Conservation (phyloP, 2,888 invertebrate genomes). For the Troides oblongomaculatus region DNA sequence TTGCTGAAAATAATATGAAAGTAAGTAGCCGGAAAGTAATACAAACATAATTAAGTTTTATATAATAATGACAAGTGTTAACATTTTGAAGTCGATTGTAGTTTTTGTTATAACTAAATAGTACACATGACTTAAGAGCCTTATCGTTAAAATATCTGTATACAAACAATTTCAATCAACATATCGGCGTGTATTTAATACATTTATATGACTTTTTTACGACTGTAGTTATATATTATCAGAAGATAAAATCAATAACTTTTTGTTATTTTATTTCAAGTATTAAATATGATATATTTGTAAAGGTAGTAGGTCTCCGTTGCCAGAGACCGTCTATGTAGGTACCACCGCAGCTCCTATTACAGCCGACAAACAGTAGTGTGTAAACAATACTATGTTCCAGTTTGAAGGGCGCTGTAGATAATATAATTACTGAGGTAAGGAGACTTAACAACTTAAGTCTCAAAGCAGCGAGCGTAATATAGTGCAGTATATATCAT, state of each 20-base stretch:
- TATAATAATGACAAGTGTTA: constrained; percentile 11
- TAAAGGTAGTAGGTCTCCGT: too few relatives aligned
- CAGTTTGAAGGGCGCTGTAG: too few relatives aligned
- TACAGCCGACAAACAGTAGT: too few relatives aligned
- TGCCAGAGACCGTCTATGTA: too few relatives aligned
- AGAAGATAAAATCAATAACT: background rate
- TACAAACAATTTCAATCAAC: background rate
- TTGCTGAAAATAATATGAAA: constrained; percentile 20
- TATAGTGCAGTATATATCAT: too few relatives aligned
- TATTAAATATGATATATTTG: too few relatives aligned
- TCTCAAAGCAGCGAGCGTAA: too few relatives aligned
- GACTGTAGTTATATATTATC: background rate
- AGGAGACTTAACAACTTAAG: too few relatives aligned
- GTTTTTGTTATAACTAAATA: background rate
- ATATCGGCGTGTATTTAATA: background rate
- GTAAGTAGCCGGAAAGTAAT: constrained; percentile 15
- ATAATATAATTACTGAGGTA: too few relatives aligned
- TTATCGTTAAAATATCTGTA: background rate
- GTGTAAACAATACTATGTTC: too few relatives aligned
- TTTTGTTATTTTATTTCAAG: background rate
- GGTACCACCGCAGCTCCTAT: too few relatives aligned
- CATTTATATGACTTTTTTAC: background rate
- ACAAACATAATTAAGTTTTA: constrained; percentile 6
- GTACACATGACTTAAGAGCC: background rate
- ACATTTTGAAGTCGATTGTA: background rate